Percentiles rank a stretch among this genome's conserved stretches.
Evolutionary conservation across 2,888 invertebrate species (phyloP).

Genomic region (Eupithecia insigniata): DNA sequence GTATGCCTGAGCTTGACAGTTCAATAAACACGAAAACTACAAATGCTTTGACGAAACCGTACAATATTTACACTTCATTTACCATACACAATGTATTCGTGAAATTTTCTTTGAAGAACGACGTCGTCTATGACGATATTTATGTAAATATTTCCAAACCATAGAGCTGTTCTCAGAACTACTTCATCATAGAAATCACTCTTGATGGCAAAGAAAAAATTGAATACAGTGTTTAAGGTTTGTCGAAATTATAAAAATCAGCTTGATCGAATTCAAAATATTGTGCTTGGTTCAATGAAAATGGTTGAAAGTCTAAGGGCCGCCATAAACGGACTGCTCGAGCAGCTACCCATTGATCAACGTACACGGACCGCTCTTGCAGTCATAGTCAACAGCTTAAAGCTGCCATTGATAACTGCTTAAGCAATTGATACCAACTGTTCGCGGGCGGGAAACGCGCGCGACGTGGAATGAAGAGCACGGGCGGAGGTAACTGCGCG

Average conservation of each 20-base stretch:
- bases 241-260: neutral
- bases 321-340: too few species aligned
- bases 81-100: neutral
- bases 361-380: too few species aligned
- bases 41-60: constrained; percentile 34
- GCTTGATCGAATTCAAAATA: neutral
- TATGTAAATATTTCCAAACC: neutral
- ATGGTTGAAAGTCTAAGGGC: neutral
- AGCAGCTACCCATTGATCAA: too few species aligned
- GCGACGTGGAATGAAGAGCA: too few species aligned
- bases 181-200: neutral
- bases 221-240: neutral
- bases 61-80: constrained; percentile 36
- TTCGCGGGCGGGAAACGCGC: too few species aligned
- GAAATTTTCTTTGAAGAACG: neutral
- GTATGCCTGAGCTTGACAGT: constrained; percentile 28
- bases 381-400: too few species aligned
- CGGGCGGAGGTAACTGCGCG: too few species aligned
- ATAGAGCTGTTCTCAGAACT: neutral
- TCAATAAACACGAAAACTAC: constrained; percentile 30
- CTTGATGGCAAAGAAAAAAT: neutral
- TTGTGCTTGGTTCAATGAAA: neutral
- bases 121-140: neutral
- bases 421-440: too few species aligned
- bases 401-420: too few species aligned